A percentile compares a stretch with the other conserved stretches of the same genome.
phyloP scores from a whole-genome alignment of 2,113 vertebrate genomes.

The Eonycteris spelaea region DNA sequence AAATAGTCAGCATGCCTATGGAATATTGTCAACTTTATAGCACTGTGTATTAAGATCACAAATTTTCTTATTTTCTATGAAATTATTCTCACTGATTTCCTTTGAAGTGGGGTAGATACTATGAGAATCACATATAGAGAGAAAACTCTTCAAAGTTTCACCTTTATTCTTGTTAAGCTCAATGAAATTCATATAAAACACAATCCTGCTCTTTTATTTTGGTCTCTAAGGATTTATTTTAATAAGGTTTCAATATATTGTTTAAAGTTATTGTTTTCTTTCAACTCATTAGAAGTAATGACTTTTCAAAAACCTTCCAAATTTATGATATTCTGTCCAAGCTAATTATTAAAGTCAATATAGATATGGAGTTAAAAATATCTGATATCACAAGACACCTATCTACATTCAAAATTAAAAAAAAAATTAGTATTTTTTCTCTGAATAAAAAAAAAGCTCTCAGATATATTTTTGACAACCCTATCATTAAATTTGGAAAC shows the following conservation, averaged over 20 bases:
- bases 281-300: neutral
- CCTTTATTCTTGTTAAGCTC: neutral
- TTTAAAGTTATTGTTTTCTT: slow-evolving; percentile 35
- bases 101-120: neutral
- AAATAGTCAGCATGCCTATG: neutral
- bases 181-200: slow-evolving; percentile 31
- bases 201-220: neutral
- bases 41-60: neutral
- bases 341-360: neutral
- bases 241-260: neutral
- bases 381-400: neutral
- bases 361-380: neutral
- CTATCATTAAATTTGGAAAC: neutral
- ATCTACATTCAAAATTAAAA: neutral
- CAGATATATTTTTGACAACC: neutral
- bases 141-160: slow-evolving; percentile 21
- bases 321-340: neutral
- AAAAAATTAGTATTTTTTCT: neutral
- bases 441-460: neutral
- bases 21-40: neutral
- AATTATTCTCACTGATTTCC: slow-evolving; percentile 16
- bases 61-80: neutral
- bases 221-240: neutral
- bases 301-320: neutral
- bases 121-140: neutral